Evolutionary conservation across 2,797 vertebrate genomes (phyloP).

Genomic region (Orientallactaga sibirica): DNA sequence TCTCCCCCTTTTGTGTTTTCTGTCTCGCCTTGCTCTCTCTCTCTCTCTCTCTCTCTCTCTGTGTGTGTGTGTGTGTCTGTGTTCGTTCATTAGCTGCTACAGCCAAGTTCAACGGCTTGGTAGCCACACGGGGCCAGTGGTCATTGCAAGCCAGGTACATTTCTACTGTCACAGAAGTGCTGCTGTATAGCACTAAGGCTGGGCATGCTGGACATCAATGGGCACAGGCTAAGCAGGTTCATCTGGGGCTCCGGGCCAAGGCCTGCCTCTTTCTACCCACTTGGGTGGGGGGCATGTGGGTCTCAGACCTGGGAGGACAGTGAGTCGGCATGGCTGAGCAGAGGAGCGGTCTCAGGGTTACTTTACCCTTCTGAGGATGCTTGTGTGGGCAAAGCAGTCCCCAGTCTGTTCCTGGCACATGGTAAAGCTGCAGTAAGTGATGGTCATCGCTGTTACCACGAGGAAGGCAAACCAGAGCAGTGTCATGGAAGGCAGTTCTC

Average conservation of each 20-base stretch:
- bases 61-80: too few species aligned
- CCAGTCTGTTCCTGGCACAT: not conserved
- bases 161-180: not conserved
- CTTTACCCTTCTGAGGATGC: not conserved
- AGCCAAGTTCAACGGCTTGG: not conserved
- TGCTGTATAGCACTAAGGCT: not conserved
- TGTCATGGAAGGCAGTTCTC: not conserved
- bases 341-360: not conserved
- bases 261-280: not conserved
- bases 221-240: not conserved
- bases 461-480: not conserved
- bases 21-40: too few species aligned
- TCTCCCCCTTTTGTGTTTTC: too few species aligned
- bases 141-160: not conserved
- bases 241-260: not conserved
- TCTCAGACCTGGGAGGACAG: not conserved
- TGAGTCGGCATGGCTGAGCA: not conserved
- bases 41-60: too few species aligned
- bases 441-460: not conserved
- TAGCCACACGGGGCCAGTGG: not conserved
- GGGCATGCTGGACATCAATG: too few species aligned
- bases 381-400: not conserved
- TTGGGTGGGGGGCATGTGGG: not conserved
- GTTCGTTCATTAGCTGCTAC: not conserved
- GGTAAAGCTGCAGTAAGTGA: rapidly evolving